A percentile compares a stretch with the other conserved stretches of the same genome.
phyloP scores from a whole-genome alignment of 2,797 vertebrate species.

The Sternarchorhynchus goeldii region DNA sequence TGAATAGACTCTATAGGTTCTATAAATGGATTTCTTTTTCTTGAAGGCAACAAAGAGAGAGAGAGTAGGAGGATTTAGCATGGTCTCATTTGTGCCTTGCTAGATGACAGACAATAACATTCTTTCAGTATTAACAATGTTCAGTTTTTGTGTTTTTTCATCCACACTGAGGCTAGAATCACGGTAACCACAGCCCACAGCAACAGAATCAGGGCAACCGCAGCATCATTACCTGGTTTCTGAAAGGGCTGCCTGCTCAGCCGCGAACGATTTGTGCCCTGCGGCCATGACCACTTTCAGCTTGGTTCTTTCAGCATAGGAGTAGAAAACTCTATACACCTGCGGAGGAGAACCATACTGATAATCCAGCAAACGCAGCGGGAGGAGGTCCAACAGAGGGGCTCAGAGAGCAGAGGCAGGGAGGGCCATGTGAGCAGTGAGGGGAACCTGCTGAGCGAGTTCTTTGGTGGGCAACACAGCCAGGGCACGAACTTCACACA shows the following conservation, averaged over 20 bases:
- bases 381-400: background rate
- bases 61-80: background rate
- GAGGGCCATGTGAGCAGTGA: background rate
- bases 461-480: slow-evolving; percentile 94
- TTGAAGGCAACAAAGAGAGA: background rate
- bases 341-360: slow-evolving; percentile 56
- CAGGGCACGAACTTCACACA: slow-evolving; percentile 86
- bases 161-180: background rate
- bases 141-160: background rate
- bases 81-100: too few species aligned
- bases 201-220: too few species aligned
- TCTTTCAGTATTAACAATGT: background rate
- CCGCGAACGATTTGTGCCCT: slow-evolving; percentile 85
- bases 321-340: slow-evolving; percentile 89
- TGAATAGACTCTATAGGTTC: too few species aligned
- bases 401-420: background rate
- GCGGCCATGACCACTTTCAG: slow-evolving; percentile 84
- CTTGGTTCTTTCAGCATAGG: slow-evolving; percentile 82
- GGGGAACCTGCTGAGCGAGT: slow-evolving; percentile 89
- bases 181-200: too few species aligned
- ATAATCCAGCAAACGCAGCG: background rate
- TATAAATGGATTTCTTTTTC: too few species aligned
- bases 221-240: slow-evolving; percentile 77
- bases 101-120: too few species aligned
- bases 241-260: slow-evolving; percentile 83